Base-by-base conservation (phyloP, 2,888 invertebrate genomes). In the Nomada fabriciana region DNA sequence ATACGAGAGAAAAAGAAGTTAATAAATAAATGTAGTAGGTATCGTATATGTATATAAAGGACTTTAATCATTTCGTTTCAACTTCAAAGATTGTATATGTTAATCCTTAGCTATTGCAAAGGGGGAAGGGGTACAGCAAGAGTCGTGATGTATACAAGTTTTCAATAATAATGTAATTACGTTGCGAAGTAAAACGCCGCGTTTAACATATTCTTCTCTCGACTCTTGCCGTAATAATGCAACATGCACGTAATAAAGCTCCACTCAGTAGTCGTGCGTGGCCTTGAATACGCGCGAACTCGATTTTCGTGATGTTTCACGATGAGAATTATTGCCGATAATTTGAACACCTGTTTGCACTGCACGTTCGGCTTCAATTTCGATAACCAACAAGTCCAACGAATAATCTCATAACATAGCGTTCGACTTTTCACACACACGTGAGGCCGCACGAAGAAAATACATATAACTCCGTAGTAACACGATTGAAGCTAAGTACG, bases 221-320 rank as follows among this genome's bases (percentile, higher is more conserved):
- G 64, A 78, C 55, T 80, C 63, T 76, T 75, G 78, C 76, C 63
- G 77, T 80, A 79, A 82, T 70, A 80, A 67, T 82, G 70, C 77
- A 82, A 76, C 86, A 80, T 80, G 82, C 74, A 83, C 81, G 83
- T 76, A 82, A 77, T 79, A 80, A 87, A 87, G 85, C 78, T 86
- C 76, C 67, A 82, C 78, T 82, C 72, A 61, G 73, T 80, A 70
- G 72, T 76, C 74, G 77, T 77, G 63, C 36, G 36, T 76, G 86
- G 76, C 88, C 87, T 87, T 87, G 87, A 76, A 68, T 74, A 81
- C 59, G 77, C 60, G 80, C 76, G 61, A 83, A 79, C 80, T 76
- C 72, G 71, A 69, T 72, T 77, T 77, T 63, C 53, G 61, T 53
- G 55, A 25, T 68, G 59, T 60, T 68, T 20, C 57, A 42, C 52